Evolutionary conservation across 92 coral and sea anemone species (phyloP).

Genomic region (Siderastrea radians): DNA sequence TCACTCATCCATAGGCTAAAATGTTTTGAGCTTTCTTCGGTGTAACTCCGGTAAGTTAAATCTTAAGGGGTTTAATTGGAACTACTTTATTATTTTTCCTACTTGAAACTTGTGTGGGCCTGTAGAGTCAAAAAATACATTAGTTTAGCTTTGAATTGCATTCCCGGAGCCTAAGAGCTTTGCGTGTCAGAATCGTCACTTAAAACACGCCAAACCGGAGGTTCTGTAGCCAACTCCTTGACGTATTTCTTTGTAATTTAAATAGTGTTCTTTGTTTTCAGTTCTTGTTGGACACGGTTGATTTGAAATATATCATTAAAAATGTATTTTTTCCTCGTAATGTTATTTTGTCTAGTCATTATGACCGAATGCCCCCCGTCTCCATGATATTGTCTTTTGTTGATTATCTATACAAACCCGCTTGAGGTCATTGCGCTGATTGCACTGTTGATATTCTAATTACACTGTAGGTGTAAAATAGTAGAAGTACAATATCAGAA

Average conservation of each 20-base stretch:
- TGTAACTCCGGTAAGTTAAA: no score
- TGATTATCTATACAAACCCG: neutral
- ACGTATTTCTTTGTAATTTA: neutral
- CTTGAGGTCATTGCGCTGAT: neutral
- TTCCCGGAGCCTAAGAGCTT: neutral
- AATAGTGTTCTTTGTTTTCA: neutral
- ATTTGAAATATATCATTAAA: neutral
- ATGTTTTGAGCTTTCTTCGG: no score
- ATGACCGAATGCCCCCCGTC: no score
- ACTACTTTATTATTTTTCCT: no score
- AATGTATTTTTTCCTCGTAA: neutral
- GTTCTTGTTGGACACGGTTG: neutral
- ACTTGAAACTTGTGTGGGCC: no score
- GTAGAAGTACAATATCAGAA: no score
- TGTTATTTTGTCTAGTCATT: neutral
- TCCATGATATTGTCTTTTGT: neutral
- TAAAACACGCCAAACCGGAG: neutral
- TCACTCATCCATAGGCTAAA: no score
- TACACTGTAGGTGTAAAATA: neutral
- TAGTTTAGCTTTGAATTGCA: neutral
- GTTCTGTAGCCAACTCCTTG: neutral
- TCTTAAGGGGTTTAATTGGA: no score
- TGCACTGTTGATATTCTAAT: neutral
- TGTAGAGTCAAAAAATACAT: no score
- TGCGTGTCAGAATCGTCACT: slow-evolving; percentile 10